Conservation (phyloP, 1,140 invertebrate genomes). For the Drosophila dunni region DNA sequence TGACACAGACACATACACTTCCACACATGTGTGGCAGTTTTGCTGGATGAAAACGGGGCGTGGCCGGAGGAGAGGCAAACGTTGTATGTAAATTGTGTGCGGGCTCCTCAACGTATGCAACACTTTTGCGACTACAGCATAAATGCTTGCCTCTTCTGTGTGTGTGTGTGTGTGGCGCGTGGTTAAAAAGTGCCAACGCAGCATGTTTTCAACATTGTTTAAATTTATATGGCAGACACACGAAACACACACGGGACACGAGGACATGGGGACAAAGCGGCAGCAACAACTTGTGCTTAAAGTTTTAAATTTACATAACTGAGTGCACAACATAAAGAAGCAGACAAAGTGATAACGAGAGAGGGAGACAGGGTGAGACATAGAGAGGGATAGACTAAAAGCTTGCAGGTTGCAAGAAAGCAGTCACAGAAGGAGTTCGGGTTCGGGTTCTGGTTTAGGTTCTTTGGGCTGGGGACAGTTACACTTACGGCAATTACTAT, state of each 20-base stretch:
- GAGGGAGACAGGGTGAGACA: neutral
- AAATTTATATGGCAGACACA: constrained; percentile 78
- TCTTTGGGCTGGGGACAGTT: constrained; percentile 9
- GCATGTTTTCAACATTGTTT: constrained; percentile 83
- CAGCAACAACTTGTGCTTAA: constrained; percentile 73
- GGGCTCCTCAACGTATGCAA: constrained; percentile 64
- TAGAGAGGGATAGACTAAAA: neutral
- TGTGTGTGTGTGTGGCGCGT: constrained; percentile 58
- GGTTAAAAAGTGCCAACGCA: constrained; percentile 82
- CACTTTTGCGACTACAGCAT: constrained; percentile 75
- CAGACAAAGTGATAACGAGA: constrained; percentile 14
- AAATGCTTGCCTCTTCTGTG: constrained; percentile 65
- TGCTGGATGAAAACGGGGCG: neutral
- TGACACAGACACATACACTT: constrained; percentile 40
- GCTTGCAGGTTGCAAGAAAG: constrained; percentile 3
- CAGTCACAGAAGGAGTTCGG: neutral
- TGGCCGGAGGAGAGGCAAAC: too few relatives aligned
- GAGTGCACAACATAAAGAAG: constrained; percentile 19
- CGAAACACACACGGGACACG: constrained; percentile 36
- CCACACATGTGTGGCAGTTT: constrained; percentile 27
- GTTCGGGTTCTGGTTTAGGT: too few relatives aligned
- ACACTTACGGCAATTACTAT: constrained; percentile 65
- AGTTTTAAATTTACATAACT: constrained; percentile 80
- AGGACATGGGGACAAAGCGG: constrained; percentile 8
- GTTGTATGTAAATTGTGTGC: constrained; percentile 74